Evolutionary conservation across 2,113 vertebrate genomes (phyloP).

Genomic region (Eudyptes chrysolophus): DNA sequence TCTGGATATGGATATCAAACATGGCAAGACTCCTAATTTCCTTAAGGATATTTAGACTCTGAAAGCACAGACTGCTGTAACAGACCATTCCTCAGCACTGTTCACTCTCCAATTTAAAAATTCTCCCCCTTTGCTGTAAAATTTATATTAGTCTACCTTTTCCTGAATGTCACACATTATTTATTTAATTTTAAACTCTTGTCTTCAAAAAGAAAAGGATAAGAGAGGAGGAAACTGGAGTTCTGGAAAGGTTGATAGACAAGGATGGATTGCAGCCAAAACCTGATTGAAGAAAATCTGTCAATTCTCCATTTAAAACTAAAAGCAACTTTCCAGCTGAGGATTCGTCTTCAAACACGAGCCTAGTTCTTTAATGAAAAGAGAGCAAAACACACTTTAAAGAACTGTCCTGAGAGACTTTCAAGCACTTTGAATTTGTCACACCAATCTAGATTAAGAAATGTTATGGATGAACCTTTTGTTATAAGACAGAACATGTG

Average conservation of each 20-base stretch:
- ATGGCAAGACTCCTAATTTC: background rate
- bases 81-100: background rate
- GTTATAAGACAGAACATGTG: background rate
- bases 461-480: background rate
- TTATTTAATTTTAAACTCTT: slow-evolving; percentile 25
- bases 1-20: background rate
- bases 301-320: slow-evolving; percentile 36
- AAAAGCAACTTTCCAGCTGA: slow-evolving; percentile 36
- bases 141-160: slow-evolving; percentile 2
- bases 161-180: slow-evolving; percentile 17
- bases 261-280: slow-evolving; percentile 24
- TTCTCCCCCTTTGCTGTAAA: background rate
- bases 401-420: slow-evolving; percentile 40
- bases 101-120: background rate
- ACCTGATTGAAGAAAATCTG: slow-evolving; percentile 16
- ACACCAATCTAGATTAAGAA: background rate
- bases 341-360: slow-evolving; percentile 50
- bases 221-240: background rate
- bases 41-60: background rate
- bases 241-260: slow-evolving; percentile 19
- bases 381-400: slow-evolving; percentile 28
- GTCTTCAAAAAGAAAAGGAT: slow-evolving; percentile 10
- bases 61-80: background rate
- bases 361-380: slow-evolving; percentile 5
- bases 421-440: slow-evolving; percentile 23